Conservation (phyloP, 2,113 vertebrate genomes). For the Passer montanus region DNA sequence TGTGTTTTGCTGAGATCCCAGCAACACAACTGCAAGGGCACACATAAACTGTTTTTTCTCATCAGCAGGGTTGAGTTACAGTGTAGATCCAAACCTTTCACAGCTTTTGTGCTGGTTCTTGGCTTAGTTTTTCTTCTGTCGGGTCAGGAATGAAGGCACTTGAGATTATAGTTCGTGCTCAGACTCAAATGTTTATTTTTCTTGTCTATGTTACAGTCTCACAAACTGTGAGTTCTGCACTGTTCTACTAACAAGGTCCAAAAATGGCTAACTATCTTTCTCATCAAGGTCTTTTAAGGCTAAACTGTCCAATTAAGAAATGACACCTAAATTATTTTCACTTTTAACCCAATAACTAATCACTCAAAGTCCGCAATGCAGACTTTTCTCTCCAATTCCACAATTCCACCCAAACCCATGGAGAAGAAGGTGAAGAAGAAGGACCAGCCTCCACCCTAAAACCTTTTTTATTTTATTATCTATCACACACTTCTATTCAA, state of each 20-base stretch:
- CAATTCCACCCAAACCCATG: too few relatives aligned
- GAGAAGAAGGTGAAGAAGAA: too few relatives aligned
- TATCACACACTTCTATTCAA: too few relatives aligned
- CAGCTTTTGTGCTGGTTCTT: neutral
- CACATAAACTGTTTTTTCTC: neutral
- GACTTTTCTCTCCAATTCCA: neutral
- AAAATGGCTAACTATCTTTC: neutral
- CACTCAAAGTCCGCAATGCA: neutral
- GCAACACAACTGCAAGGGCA: neutral
- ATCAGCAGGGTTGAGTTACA: neutral
- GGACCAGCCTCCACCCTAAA: too few relatives aligned
- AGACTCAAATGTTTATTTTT: neutral
- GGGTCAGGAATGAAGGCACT: neutral
- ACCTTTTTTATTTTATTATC: too few relatives aligned
- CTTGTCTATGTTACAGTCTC: neutral
- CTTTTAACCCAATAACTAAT: neutral
- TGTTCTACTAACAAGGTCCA: too few relatives aligned
- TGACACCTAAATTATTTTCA: neutral
- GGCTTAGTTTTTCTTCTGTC: neutral
- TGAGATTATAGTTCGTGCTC: neutral
- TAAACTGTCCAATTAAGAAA: neutral
- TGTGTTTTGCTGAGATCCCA: neutral
- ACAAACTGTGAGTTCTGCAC: neutral
- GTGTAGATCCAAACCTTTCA: neutral
- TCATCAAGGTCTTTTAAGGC: neutral